Percentiles rank a stretch among this genome's conserved stretches.
phyloP scores from a whole-genome alignment of 1,140 invertebrate genomes.

The Trialeurodes vaporariorum region DNA sequence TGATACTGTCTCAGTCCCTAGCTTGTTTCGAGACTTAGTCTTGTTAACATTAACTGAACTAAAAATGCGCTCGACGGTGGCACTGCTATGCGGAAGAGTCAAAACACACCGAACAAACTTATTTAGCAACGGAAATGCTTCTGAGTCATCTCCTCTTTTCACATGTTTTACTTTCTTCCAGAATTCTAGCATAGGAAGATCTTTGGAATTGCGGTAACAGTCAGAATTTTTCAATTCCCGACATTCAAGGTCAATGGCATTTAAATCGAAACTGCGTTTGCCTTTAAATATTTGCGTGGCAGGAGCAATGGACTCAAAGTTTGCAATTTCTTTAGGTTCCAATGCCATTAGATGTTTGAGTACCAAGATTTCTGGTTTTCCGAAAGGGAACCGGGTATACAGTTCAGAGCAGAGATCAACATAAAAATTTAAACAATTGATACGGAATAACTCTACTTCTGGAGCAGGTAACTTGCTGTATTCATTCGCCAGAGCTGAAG shows the following conservation, averaged over 20 bases:
- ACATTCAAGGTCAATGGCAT: background rate
- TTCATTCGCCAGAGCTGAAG: background rate
- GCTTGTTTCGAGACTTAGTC: background rate
- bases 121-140: constrained; percentile 1
- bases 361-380: background rate
- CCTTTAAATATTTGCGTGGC: background rate
- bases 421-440: background rate
- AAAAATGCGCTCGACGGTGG: background rate
- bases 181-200: background rate
- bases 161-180: background rate
- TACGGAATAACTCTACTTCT: background rate
- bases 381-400: background rate
- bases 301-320: background rate
- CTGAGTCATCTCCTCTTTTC: constrained; percentile 2
- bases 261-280: background rate
- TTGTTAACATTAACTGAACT: constrained; percentile 2
- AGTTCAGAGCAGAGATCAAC: background rate
- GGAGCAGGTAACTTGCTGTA: background rate
- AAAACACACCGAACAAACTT: background rate
- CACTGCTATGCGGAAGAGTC: background rate
- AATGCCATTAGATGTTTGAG: background rate
- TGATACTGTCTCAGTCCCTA: background rate
- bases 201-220: background rate
- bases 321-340: background rate
- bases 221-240: background rate